These are phyloP conservation scores for Odontesthes bonariensis DNA, from an alignment of 2,113 vertebrate species.

Conservation along the genomic window DNA sequence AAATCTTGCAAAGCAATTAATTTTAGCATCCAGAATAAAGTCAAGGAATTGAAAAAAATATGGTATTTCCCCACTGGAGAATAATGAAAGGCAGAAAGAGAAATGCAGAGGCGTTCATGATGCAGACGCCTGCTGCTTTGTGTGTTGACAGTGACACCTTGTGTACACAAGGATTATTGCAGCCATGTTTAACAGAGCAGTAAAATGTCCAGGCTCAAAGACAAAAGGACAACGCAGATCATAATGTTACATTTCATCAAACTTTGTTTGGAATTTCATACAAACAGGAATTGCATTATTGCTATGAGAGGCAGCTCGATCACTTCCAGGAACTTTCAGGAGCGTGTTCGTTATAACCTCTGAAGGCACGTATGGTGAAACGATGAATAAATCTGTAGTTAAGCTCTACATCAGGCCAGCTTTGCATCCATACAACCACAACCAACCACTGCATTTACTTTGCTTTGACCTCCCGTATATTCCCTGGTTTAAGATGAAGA, in stretches of 20 bases:
- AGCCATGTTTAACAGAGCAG: neutral
- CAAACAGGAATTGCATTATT: neutral
- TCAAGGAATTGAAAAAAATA: too few species aligned
- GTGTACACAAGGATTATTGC: constrained; percentile 57
- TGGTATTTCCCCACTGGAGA: too few species aligned
- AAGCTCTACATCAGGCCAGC: neutral
- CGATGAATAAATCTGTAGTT: neutral
- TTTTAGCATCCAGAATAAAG: too few species aligned
- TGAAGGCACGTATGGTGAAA: neutral
- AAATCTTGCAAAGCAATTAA: too few species aligned
- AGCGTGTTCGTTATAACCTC: neutral
- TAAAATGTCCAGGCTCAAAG: neutral
- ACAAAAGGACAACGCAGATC: neutral
- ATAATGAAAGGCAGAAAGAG: too few species aligned
- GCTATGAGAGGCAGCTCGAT: neutral
- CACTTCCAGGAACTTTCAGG: neutral
- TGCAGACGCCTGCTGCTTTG: neutral
- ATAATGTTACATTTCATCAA: neutral
- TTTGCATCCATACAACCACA: neutral
- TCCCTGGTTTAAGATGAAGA: constrained; percentile 27
- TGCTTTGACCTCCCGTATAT: neutral
- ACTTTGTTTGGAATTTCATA: too few species aligned
- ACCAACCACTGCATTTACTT: neutral
- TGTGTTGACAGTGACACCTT: constrained; percentile 69
- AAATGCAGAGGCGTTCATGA: too few species aligned